Evolutionary conservation across 2,888 invertebrate genomes (phyloP), one percentile per base, ranked within the genome.

Genomic region (Schizotus pectinicornis): DNA sequence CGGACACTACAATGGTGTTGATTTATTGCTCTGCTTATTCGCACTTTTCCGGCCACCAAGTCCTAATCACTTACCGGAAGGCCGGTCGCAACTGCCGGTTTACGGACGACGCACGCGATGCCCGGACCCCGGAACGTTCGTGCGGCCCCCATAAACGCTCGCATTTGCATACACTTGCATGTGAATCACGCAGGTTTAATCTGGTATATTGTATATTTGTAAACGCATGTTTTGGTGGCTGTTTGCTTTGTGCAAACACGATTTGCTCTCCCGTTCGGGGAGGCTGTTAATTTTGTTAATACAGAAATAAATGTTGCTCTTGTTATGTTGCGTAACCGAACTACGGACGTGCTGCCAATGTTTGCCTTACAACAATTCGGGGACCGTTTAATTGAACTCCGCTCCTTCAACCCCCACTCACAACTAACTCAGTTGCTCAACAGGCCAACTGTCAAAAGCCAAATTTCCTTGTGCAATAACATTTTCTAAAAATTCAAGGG

Each of bases 11-110:
- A 64, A 62, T 62, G 52, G 56, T 59, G 67, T 67, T 64, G 66
- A 69, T 69, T 68, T 69, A 69, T 69, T 59, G 61, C 65, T 53
- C 55, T 61, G 67, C 65, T 69, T 69, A 69, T 69, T 68, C 69
- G 67, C 69, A 69, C 68, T 69, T 68, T 68, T 68, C 68, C 65
- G 65, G 65, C 56, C 61, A 59, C 65, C 61, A 51, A 59, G 58
- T 61, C 63, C 65, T 66, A 67, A 68, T 68, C 67, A 68, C 62
- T 64, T 59, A 50, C 61, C 61, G 61, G 61, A 61, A 60, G 37
- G 48, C 38, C 12, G 38, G 12, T 33, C 39, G 39, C 35, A 39
- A 43, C 51, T 35, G 46, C 42, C 45, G 39, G 48, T 50, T 59
- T 50, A 54, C 36, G 50, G 45, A 13, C 54, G 14, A 22, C 22